Evolutionary conservation across 2,113 vertebrate genomes (phyloP), one percentile per base, ranked within the genome.

Genomic region (Bubo blakistoni): DNA sequence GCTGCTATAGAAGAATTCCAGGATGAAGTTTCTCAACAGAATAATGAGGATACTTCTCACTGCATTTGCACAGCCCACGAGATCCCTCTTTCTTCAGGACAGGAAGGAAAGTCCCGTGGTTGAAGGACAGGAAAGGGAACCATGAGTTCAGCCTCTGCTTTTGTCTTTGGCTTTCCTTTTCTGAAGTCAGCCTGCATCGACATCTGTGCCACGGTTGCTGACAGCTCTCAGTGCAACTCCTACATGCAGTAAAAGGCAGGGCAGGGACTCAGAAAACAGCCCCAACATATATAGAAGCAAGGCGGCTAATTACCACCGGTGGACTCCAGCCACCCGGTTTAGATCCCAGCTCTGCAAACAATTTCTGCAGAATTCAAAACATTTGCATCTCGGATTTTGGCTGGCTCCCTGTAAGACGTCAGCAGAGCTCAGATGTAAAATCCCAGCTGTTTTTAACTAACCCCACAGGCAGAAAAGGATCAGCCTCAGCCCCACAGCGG

Each of bases 381-480:
- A 6, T 47, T 61, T 20, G 15, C 0, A 0, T 38, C 52, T 34
- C 0, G 6, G 34, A 6, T 27, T 85, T 81, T 8, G n/a, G 42
- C 85, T 34, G 27, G 1, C 4, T 4, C 32, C 32, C 30, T 44
- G 36, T 4, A 32, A 21, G 38, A 27, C 0, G 0, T 22, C 72
- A 46, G 66, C 44, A 57, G 67, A 70, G 51, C 20, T 34, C 24
- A 22, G 20, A 12, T 61, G 72, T 42, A 29, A 78, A 81, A 49
- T 8, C 36, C 46, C 11, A 4, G 51, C 47, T 59, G 54, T 4
- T 4, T 79, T 47, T 55, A 21, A 78, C 47, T 5, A 27, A 46
- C 15, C 12, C 30, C 47, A 34, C 21, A 3, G 0, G 34, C 4
- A 36, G 29, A 38, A 54, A 36, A 36, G 17, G 47, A 29, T 65